Evolutionary conservation across 1,140 invertebrate species (phyloP).

Genomic region (Aphaenogaster ashmeadi): DNA sequence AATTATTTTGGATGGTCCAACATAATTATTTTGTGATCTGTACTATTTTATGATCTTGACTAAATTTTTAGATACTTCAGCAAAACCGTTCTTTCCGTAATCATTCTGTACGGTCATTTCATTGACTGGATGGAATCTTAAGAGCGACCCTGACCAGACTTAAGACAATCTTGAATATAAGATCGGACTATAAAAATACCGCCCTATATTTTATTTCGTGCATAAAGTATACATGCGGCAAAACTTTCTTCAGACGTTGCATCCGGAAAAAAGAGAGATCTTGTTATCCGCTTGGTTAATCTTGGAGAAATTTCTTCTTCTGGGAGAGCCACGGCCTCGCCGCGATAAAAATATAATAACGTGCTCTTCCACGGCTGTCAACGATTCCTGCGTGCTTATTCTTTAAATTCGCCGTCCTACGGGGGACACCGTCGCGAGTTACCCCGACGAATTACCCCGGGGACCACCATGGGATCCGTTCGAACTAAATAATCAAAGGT

Average conservation of each 20-base stretch:
- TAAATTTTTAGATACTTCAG: no score
- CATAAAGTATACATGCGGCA: no score
- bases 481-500: slow-evolving; percentile 69
- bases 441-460: slow-evolving; percentile 63
- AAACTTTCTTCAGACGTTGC: neutral
- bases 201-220: neutral
- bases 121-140: no score
- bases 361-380: neutral
- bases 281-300: neutral
- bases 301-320: slow-evolving; percentile 8
- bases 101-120: no score
- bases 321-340: neutral
- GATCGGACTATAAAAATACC: no score
- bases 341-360: slow-evolving; percentile 16
- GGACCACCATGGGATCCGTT: slow-evolving; percentile 33
- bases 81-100: no score
- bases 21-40: no score
- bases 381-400: slow-evolving; percentile 37
- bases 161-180: no score
- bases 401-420: slow-evolving; percentile 35
- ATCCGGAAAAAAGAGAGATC: neutral
- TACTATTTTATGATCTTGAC: no score
- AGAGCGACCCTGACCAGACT: no score
- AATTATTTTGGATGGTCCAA: no score
- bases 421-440: slow-evolving; percentile 29